These are phyloP conservation scores for Trachymyrmex septentrionalis DNA, from an alignment of 1,140 invertebrate genomes.

Conservation along the genomic window DNA sequence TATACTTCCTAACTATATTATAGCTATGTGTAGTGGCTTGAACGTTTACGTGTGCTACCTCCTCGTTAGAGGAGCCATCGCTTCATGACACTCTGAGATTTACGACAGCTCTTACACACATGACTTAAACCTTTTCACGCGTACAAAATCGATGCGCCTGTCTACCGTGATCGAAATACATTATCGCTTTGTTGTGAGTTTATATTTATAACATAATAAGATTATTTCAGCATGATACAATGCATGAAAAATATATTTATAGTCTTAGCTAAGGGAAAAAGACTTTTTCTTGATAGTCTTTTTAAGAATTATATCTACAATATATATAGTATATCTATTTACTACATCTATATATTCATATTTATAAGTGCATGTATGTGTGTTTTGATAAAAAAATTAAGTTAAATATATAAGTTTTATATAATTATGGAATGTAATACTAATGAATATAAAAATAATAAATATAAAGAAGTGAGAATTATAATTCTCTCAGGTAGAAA, in stretches of 20 bases:
- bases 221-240: neutral
- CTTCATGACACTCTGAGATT: conserved; percentile 65
- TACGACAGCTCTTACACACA: conserved; percentile 70
- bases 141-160: conserved; percentile 58
- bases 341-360: neutral
- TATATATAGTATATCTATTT: neutral
- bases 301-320: neutral
- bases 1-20: conserved; percentile 15
- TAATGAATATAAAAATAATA: no score
- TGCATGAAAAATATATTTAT: neutral
- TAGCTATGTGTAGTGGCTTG: conserved; percentile 10
- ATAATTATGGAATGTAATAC: no score
- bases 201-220: conserved; percentile 4
- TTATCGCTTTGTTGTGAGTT: neutral
- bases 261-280: neutral
- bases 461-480: no score
- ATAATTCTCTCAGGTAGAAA: no score
- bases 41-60: conserved; percentile 30
- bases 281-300: neutral
- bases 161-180: conserved; percentile 54
- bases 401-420: neutral
- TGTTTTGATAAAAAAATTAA: neutral
- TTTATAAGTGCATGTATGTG: neutral
- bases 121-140: conserved; percentile 61
- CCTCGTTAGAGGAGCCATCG: conserved; percentile 62